Conservation (phyloP, 1,140 invertebrate genomes). For the Bombus sibiricus region DNA sequence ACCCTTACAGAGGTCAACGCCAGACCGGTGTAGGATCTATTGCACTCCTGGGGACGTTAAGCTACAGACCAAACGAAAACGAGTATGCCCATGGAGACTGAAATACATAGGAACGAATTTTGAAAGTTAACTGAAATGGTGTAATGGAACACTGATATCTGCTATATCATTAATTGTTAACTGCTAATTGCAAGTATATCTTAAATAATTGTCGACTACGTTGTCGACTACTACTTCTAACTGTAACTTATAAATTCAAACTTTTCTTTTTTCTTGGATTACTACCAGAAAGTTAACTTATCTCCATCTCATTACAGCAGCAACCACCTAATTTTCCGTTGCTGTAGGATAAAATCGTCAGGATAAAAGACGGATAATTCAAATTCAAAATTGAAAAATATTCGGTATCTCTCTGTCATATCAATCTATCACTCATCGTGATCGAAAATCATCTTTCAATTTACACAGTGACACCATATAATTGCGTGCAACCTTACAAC, state of each 20-base stretch:
- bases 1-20: slow-evolving; percentile 41
- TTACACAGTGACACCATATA: slow-evolving; percentile 4
- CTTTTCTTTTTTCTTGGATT: too few species aligned
- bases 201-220: too few species aligned
- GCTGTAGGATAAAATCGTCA: too few species aligned
- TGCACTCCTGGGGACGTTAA: slow-evolving; percentile 52
- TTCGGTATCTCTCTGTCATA: neutral
- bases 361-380: too few species aligned
- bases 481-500: slow-evolving; percentile 51
- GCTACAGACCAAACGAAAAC: slow-evolving; percentile 49
- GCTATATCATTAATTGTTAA: neutral
- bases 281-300: too few species aligned
- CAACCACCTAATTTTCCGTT: too few species aligned
- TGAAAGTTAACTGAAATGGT: neutral
- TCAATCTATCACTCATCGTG: neutral
- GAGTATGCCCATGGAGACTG: slow-evolving; percentile 3
- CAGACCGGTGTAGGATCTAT: slow-evolving; percentile 33
- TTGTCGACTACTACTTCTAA: too few species aligned
- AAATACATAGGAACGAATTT: neutral
- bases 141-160: neutral
- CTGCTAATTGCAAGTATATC: too few species aligned
- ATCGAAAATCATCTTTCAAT: neutral
- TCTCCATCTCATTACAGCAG: too few species aligned
- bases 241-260: too few species aligned
- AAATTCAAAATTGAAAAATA: too few species aligned